Base-by-base conservation (phyloP, 2,113 vertebrate species). In the Corydoras maculifer region DNA sequence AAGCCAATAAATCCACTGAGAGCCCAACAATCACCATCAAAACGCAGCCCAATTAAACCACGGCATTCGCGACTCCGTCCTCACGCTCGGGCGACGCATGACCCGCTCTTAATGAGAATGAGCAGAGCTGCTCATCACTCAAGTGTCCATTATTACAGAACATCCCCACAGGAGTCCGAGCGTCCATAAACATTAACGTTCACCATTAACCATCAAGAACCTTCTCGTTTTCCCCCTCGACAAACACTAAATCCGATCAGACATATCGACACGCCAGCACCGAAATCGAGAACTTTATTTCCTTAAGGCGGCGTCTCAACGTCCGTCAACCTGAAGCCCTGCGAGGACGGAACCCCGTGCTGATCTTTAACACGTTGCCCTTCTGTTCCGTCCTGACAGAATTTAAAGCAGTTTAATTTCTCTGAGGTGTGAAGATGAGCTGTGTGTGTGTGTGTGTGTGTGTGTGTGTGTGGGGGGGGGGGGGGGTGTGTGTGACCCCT, bases 91-190 rank as follows among this genome's bases (percentile, higher is more conserved):
- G 68, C 62, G 62, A 73, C 67, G 76, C 79, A 80, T 53, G 75
- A 62, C 65, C 8, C 15, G 59, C 29, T 82, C 77, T 65, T 72
- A 75, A 55, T 68, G 58, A 73, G 67, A 62, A 66, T 65, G 60
- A 48, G 13, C 75, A 74, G 65, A 58, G 66, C 70, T 65, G 62
- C 57, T 62, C 60, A 70, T 70, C 74, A 76, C 74, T 65, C 80
- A 82, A 82, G 84, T 79, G 65, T 78, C n/a, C n/a, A 68, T 35
- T 80, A 81, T 78, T 79, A 80, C 79, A 82, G 79, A 80, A 51
- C 13, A 55, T 73, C 72, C 75, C 62, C 43, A 15, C n/a, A 9
- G 35, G 35, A 43, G 35, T 43, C 35, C 1, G 35, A 4, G 35
- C 35, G 35, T 43, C 35, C 18, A 25, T 25, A 25, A 25, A 25